Evolutionary conservation across 2,113 vertebrate species (phyloP).

Genomic region (Lophius piscatorius): DNA sequence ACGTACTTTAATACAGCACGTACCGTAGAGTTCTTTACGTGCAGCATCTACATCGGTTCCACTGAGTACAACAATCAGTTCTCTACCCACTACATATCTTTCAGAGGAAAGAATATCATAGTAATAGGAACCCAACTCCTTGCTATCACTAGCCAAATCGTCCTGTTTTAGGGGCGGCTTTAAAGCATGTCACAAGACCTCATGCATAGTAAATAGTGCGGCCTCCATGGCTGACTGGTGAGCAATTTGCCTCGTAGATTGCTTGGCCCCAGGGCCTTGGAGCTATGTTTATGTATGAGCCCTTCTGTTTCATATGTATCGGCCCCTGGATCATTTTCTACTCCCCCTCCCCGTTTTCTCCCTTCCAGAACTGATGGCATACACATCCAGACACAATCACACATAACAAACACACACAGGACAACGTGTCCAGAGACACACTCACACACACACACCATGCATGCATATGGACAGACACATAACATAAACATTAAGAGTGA

Average conservation of each 20-base stretch:
- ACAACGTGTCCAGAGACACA: conserved; percentile 38
- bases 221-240: conserved; percentile 91
- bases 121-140: conserved; percentile 64
- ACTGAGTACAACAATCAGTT: conserved; percentile 33
- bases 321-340: conserved; percentile 77
- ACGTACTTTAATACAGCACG: conserved; percentile 9
- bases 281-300: conserved; percentile 83
- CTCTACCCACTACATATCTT: conserved; percentile 58
- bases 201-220: conserved; percentile 99
- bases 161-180: conserved; percentile 94
- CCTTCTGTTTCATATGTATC: conserved; percentile 83
- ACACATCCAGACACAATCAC: conserved; percentile 55
- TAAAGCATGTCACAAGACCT: conserved; percentile 95
- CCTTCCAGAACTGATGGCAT: conserved; percentile 70
- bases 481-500: conserved; percentile 78
- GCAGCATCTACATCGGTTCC: conserved; percentile 23
- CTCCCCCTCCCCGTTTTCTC: conserved; percentile 47
- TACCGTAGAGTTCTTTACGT: conserved; percentile 33
- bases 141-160: conserved; percentile 58
- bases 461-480: conserved; percentile 53
- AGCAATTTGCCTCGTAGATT: conserved; percentile 96
- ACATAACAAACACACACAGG: conserved; percentile 46
- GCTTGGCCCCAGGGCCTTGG: conserved; percentile 84
- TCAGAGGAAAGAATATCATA: conserved; percentile 53
- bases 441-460: conserved; percentile 11